These are phyloP conservation scores for Eulacestoma nigropectus DNA, from an alignment of 2,113 vertebrate species.

Conservation along the genomic window DNA sequence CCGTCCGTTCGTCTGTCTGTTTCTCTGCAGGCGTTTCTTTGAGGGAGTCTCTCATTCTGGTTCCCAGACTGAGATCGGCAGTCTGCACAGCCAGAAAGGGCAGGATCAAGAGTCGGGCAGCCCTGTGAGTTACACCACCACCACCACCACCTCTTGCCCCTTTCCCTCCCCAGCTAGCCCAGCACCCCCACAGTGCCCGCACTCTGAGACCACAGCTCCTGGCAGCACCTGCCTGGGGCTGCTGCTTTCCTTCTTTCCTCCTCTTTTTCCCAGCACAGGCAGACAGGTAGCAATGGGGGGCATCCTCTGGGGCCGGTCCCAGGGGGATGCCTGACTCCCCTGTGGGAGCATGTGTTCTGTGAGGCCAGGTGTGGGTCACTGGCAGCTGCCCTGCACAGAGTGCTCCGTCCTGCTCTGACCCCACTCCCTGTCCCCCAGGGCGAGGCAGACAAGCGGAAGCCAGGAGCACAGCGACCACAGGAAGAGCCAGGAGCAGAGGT, in stretches of 20 bases:
- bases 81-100: slow-evolving; percentile 90
- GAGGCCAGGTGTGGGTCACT: background rate
- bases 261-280: slow-evolving; percentile 25
- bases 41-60: slow-evolving; percentile 96
- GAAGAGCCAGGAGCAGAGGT: slow-evolving; percentile 45
- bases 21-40: slow-evolving; percentile 90
- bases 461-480: background rate
- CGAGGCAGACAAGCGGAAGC: slow-evolving; percentile 42
- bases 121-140: slow-evolving; percentile 79
- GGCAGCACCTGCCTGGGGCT: background rate
- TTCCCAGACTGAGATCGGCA: slow-evolving; percentile 96
- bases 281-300: slow-evolving; percentile 7
- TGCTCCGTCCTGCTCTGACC: background rate
- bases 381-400: background rate
- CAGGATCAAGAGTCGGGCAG: slow-evolving; percentile 88
- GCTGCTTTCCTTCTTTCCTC: slow-evolving; percentile 34
- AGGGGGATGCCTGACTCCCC: background rate
- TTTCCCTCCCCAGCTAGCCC: background rate
- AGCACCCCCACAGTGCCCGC: background rate
- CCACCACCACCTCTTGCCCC: background rate
- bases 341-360: background rate
- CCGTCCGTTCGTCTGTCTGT: slow-evolving; percentile 63
- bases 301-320: background rate
- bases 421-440: slow-evolving; percentile 12
- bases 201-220: background rate